Evolutionary conservation across 2,888 invertebrate genomes (phyloP), one percentile per base, ranked within the genome.

Genomic region (Coelopa pilipes): DNA sequence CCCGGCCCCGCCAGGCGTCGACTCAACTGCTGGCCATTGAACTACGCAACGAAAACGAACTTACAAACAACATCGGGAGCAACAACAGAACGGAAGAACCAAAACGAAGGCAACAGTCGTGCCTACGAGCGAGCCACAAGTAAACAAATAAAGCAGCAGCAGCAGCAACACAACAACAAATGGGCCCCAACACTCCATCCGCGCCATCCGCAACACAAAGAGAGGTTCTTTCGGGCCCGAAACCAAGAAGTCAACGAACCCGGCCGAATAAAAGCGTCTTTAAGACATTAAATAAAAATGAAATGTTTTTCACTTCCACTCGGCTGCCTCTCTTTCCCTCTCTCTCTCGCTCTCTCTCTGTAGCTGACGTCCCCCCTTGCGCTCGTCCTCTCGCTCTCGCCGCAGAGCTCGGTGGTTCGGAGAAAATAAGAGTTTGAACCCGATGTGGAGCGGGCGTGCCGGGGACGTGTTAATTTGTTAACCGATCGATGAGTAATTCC

Each of bases 31-130:
- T 65, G 82, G 84, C 81, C 84, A 84, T 81, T 85, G 84, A 85
- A 85, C 84, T 84, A 75, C 78, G 80, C 83, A 85, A 85, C 84
- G 85, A 85, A 85, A 85, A 85, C 84, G 84, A 85, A 85, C 81
- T 84, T 81, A 83, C 80, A 81, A 83, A 81, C 80, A 79, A 81
- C 78, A 65, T 50, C 70, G 69, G 15, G 34, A 34, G 34, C 4
- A 7, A 34, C 2, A 7, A 34, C 2, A 34, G 34, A 34, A 34
- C 7, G 78, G 81, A 79, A 80, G 79, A 74, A 68, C 45, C 45
- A 74, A 80, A 82, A 81, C 80, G 34, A 34, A 34, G 34, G n/a
- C n/a, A 81, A 81, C 78, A 80, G 79, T 21, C 2, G 19, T 59
- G 13, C 24, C 13, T 45, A 34, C 34, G 34, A 34, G 13, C 45